Evolutionary conservation across 1,140 invertebrate genomes (phyloP), one percentile per base, ranked within the genome.

Genomic region (Cyphomyrmex costatus): DNA sequence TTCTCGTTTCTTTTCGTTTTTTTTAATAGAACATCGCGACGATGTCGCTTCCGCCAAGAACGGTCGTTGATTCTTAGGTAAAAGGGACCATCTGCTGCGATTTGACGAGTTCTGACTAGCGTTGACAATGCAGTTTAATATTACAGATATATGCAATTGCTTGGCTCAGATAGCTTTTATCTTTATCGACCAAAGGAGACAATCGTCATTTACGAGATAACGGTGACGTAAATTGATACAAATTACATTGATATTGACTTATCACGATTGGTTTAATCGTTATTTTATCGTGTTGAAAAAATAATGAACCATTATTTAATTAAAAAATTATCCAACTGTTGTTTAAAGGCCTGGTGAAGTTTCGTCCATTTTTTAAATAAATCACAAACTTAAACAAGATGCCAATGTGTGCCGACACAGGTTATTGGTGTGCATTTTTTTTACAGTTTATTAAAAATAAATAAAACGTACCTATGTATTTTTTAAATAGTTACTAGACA

Each of bases 41-140:
- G 14, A 42, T 21, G 46, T 58, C 19, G 21, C 58, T 78, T 78
- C 51, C 51, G 49, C 36, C 65, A 27, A 51, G 77, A 76, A 89
- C 65, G 78, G 71, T 74, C 78, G 85, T 74, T 78, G 73, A 74
- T 87, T 74, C 60, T 63, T 46, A 3, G 42, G 56, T 30, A 76
- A 89, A 56, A 60, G 82, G 66, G 84, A 77, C 53, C 70, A 86
- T 76, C 56, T 73, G 84, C 51, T 24, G 60, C 49, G 77, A 16
- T 42, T 68, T 30, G 79, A 87, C 58, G 68, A 60, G n/a, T 58
- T 21, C 14, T 46, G n/a, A 73, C 16, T 68, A 21, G 30, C 30
- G 46, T 79, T 53, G 77, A 73, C 79, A 14, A 21, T 42, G 49
- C 33, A 42, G 6, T 73, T 73, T 33, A 73, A 21, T 49, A 42